These are phyloP conservation scores for Polylopha cassiicola DNA, from an alignment of 2,888 invertebrate species.

Conservation along the genomic window DNA sequence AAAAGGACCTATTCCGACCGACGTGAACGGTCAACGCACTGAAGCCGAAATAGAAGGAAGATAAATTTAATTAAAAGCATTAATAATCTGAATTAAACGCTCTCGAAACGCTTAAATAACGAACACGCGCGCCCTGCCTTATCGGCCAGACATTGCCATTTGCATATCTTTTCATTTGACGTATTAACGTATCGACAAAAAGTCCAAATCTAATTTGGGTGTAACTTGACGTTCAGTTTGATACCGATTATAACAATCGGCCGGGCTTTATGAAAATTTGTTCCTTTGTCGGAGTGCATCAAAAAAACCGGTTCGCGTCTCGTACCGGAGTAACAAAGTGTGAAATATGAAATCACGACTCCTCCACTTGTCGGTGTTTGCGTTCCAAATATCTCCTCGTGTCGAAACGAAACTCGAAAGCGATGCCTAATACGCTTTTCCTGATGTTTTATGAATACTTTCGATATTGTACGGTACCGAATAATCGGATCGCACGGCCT, in stretches of 20 bases:
- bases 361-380: slow-evolving; percentile 67
- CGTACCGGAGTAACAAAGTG: slow-evolving; percentile 69
- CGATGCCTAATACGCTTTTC: slow-evolving; percentile 49
- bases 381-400: slow-evolving; percentile 71
- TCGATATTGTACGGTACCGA: slow-evolving; percentile 44
- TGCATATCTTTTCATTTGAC: slow-evolving; percentile 69
- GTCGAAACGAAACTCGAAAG: slow-evolving; percentile 63
- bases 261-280: slow-evolving; percentile 2
- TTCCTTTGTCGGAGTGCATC: slow-evolving; percentile 37
- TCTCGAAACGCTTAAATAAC: slow-evolving; percentile 51
- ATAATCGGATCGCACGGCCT: slow-evolving; percentile 43
- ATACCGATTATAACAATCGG: too few species aligned
- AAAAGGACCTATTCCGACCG: slow-evolving; percentile 32
- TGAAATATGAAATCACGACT: slow-evolving; percentile 78
- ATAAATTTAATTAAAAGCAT: slow-evolving; percentile 70
- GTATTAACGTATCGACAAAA: slow-evolving; percentile 38
- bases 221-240: slow-evolving; percentile 5
- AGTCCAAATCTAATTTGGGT: slow-evolving; percentile 17
- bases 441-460: slow-evolving; percentile 47
- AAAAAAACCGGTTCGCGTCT: slow-evolving; percentile 64
- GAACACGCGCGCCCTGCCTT: slow-evolving; percentile 50
- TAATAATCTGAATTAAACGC: slow-evolving; percentile 63
- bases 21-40: slow-evolving; percentile 50
- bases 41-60: slow-evolving; percentile 60
- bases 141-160: slow-evolving; percentile 51